Evolutionary conservation across 2,888 invertebrate genomes (phyloP).

Genomic region (Spilosoma lubricipeda): DNA sequence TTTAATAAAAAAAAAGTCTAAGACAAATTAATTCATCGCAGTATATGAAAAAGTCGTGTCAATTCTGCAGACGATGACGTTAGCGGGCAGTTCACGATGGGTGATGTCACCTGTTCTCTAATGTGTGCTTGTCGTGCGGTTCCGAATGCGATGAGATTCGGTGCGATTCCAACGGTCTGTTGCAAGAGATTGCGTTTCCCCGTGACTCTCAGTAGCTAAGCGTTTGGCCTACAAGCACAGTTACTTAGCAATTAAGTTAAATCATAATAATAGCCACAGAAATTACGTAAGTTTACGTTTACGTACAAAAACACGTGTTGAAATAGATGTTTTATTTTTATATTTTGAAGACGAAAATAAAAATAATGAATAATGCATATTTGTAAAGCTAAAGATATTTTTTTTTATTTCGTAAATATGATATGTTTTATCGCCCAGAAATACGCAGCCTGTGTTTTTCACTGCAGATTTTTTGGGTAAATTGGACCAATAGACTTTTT

Average conservation of each 20-base stretch:
- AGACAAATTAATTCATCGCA: not conserved
- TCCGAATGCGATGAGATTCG: slow-evolving; percentile 1
- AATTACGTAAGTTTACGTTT: not conserved
- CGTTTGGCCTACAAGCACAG: slow-evolving; percentile 6
- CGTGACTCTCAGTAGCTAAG: not conserved
- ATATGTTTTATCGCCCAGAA: not conserved
- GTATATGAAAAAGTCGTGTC: not conserved
- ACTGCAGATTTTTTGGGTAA: too few species aligned
- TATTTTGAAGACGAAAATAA: too few species aligned
- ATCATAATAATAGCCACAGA: not conserved
- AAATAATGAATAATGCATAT: not conserved
- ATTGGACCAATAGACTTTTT: not conserved
- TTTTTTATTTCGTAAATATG: not conserved
- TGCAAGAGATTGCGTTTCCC: slow-evolving; percentile 12
- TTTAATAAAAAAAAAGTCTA: too few species aligned
- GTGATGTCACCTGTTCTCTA: slow-evolving; percentile 18
- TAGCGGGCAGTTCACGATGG: slow-evolving; percentile 12
- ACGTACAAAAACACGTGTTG: not conserved
- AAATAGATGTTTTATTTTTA: not conserved
- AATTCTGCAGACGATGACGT: slow-evolving; percentile 16
- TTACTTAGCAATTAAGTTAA: slow-evolving; percentile 3
- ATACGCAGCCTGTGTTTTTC: not conserved
- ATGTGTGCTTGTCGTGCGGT: slow-evolving; percentile 17
- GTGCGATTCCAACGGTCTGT: slow-evolving; percentile 4
- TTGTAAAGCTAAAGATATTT: not conserved